Percentiles rank a stretch among this genome's conserved stretches.
phyloP scores from a whole-genome alignment of 2,797 vertebrate genomes.

The Phoeniculus purpureus region DNA sequence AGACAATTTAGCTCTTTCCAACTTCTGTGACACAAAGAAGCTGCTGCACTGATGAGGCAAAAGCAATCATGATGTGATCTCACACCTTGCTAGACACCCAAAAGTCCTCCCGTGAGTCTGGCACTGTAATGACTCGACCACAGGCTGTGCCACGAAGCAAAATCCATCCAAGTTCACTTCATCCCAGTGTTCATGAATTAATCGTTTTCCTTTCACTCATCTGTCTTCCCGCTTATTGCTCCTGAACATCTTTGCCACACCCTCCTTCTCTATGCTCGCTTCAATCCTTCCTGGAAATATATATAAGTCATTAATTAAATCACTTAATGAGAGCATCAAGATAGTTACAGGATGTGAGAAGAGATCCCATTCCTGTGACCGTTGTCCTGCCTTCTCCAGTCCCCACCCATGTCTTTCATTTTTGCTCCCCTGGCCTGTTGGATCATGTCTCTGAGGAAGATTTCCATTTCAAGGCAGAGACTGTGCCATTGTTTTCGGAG shows the following conservation, averaged over 20 bases:
- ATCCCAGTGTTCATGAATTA: not conserved
- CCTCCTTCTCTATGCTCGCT: slow-evolving; percentile 12
- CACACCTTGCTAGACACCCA: not conserved
- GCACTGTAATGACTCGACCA: not conserved
- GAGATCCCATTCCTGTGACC: not conserved
- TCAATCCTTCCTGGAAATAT: slow-evolving; percentile 29
- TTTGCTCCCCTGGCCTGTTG: slow-evolving; percentile 18
- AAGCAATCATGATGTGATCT: accelerated
- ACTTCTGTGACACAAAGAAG: not conserved
- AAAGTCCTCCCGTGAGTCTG: not conserved
- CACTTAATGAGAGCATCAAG: slow-evolving; percentile 9
- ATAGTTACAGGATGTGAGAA: not conserved
- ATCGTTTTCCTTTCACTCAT: not conserved
- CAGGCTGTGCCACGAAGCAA: not conserved
- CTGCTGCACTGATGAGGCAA: not conserved
- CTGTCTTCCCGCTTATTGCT: not conserved
- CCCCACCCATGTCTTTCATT: slow-evolving; percentile 34
- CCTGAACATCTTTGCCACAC: not conserved
- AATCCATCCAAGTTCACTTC: not conserved
- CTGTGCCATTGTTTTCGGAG: slow-evolving; percentile 29
- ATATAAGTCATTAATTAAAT: slow-evolving; percentile 38
- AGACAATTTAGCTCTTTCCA: not conserved
- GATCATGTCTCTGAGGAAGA: slow-evolving; percentile 7
- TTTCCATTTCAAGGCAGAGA: slow-evolving; percentile 52
- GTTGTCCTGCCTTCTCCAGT: slow-evolving; percentile 1